Evolutionary conservation across 2,888 invertebrate species (phyloP), one percentile per base, ranked within the genome.

Genomic region (Synanthedon tipuliformis): DNA sequence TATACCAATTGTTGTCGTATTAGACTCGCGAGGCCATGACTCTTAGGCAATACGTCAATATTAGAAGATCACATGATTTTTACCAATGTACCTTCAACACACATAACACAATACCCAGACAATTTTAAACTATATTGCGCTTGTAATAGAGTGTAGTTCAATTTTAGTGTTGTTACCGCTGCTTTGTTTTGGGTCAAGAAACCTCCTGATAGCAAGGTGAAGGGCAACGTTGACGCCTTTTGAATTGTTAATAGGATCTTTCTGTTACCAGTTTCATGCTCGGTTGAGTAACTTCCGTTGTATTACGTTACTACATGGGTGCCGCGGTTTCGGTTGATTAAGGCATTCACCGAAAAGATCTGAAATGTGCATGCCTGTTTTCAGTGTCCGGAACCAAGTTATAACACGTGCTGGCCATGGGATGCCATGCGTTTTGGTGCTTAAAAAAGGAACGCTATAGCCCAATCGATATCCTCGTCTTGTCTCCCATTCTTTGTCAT

Each of bases 201-300:
- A 45, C 45, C 45, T 45, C 45, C 45, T 45, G 45, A 8, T 57
- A n/a, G 48, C 23, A 59, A 71, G 72, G 66, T 66, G 67, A 71
- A 73, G 70, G 72, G 66, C 70, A 59, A 49, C 18, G 53, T 55
- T 58, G 57, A 60, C 64, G 63, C 58, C 55, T 55, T 45, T 54
- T 55, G 63, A 63, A 62, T 63, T 58, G 58, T 57, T 65, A 65
- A 63, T 59, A 61, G 63, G 60, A 60, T 63, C 61, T 56, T 57
- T 60, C 52, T 57, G 59, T 51, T 63, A 63, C 59, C 62, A 57
- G 59, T 55, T 60, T 49, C 16, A 52, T 59, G 57, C 64, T 64
- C 62, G 56, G 56, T 65, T 59, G 54, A 57, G 60, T 55, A 55
- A 67, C 69, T 64, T 67, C 69, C 71, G 64, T 57, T 56, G 52